Percentiles rank a stretch among this genome's conserved stretches.
These are phyloP conservation scores for Pseudolaguvia tuberculata DNA, from an alignment of 2,113 vertebrate species.

Conservation along the genomic window DNA sequence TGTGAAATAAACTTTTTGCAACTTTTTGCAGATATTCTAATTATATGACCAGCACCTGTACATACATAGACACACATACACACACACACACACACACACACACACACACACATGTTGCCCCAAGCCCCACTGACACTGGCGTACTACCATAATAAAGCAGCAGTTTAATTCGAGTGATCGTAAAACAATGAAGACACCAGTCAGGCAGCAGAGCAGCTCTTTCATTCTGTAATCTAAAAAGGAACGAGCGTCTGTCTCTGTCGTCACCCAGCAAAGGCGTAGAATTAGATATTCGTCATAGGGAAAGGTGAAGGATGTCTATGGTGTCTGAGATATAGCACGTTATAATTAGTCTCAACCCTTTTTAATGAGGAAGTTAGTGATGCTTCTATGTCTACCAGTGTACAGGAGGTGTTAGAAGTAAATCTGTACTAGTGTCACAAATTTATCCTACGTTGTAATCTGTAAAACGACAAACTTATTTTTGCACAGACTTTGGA, in stretches of 20 bases:
- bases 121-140: conserved; percentile 27
- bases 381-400: conserved; percentile 30
- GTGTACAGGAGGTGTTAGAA: not conserved
- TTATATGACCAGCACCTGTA: too few relatives aligned
- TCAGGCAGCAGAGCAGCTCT: conserved; percentile 30
- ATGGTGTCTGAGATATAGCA: conserved; percentile 26
- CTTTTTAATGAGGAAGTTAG: conserved; percentile 33
- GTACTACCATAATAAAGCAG: conserved; percentile 17
- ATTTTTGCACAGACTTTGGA: not conserved
- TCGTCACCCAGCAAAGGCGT: not conserved
- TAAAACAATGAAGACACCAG: conserved; percentile 40
- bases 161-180: conserved; percentile 32
- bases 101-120: not conserved
- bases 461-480: too few relatives aligned
- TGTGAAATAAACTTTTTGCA: too few relatives aligned
- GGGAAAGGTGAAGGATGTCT: conserved; percentile 27
- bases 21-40: too few relatives aligned
- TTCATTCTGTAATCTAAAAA: conserved; percentile 25
- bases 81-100: not conserved
- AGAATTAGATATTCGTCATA: conserved; percentile 25
- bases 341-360: conserved; percentile 37
- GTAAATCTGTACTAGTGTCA: not conserved
- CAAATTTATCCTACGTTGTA: too few relatives aligned
- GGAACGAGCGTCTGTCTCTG: conserved; percentile 33
- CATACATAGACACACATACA: not conserved